phyloP scores from a whole-genome alignment of 2,888 invertebrate genomes.

The Myopa tessellatipennis region DNA sequence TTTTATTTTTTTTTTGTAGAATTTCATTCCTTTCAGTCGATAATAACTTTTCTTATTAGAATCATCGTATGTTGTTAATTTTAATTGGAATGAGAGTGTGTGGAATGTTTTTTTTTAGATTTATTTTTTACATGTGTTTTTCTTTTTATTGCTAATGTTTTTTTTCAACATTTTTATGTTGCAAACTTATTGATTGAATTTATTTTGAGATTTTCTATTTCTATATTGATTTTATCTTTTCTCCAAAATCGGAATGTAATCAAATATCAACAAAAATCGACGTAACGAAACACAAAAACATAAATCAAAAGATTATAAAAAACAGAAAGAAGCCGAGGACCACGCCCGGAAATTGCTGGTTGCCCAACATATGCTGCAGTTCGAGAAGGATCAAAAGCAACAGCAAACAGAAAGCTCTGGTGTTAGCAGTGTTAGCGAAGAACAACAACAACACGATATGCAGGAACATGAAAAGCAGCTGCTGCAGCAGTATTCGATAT shows the following conservation, averaged over 20 bases:
- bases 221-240: slow-evolving; percentile 20
- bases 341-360: slow-evolving; percentile 64
- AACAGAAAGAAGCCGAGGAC: slow-evolving; percentile 66
- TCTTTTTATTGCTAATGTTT: slow-evolving; percentile 3
- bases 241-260: not conserved
- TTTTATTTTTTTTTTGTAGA: not conserved
- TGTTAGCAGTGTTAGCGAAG: slow-evolving; percentile 35
- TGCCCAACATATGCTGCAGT: slow-evolving; percentile 58
- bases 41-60: not conserved
- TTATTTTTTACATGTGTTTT: slow-evolving; percentile 22
- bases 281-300: slow-evolving; percentile 25
- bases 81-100: slow-evolving; percentile 5
- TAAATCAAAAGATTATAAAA: slow-evolving; percentile 59
- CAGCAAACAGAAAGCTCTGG: slow-evolving; percentile 7
- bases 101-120: not conserved
- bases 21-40: not conserved
- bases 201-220: slow-evolving; percentile 5
- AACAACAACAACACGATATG: slow-evolving; percentile 50
- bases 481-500: slow-evolving; percentile 60
- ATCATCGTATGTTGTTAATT: not conserved
- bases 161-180: slow-evolving; percentile 32
- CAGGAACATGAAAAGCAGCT: slow-evolving; percentile 63
- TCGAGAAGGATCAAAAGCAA: slow-evolving; percentile 46
- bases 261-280: slow-evolving; percentile 9
- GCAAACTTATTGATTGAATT: slow-evolving; percentile 19